Evolutionary conservation across 2,888 invertebrate species (phyloP).

Genomic region (Panopea generosa): DNA sequence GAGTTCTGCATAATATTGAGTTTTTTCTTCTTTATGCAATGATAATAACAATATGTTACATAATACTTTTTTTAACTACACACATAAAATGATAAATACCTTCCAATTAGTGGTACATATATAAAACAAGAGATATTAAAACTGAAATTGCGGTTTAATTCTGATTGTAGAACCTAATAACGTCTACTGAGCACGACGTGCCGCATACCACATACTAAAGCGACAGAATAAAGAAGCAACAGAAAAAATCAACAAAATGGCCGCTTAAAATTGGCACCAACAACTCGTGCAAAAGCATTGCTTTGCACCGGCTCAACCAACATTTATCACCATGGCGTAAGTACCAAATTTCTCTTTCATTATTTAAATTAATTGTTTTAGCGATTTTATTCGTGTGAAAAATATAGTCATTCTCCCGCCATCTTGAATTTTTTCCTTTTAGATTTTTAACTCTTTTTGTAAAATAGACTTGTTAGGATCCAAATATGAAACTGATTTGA

Average conservation of each 20-base stretch:
- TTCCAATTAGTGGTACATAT: too few relatives aligned
- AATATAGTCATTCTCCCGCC: conserved; percentile 17
- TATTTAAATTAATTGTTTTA: not conserved
- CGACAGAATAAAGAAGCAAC: conserved; percentile 23
- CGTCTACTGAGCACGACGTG: conserved; percentile 5
- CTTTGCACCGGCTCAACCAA: conserved; percentile 67
- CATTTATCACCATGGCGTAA: conserved; percentile 77
- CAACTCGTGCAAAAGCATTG: conserved; percentile 64
- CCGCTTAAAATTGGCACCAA: conserved; percentile 42
- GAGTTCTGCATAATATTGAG: not conserved
- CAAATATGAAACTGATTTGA: too few relatives aligned
- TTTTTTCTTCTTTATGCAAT: too few relatives aligned
- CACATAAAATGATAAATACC: too few relatives aligned
- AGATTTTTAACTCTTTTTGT: too few relatives aligned
- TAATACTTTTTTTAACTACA: too few relatives aligned
- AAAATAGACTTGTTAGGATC: too few relatives aligned
- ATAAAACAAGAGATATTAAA: too few relatives aligned
- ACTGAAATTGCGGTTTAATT: too few relatives aligned
- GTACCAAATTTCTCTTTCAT: conserved; percentile 38
- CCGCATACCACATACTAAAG: conserved; percentile 44
- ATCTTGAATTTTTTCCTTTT: conserved; percentile 18
- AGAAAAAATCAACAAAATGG: conserved; percentile 44
- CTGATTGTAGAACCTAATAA: too few relatives aligned
- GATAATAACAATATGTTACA: too few relatives aligned
- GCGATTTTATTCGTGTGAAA: not conserved